These are phyloP conservation scores for Aegotheles bennettii DNA, from an alignment of 2,113 vertebrate genomes.

Conservation along the genomic window DNA sequence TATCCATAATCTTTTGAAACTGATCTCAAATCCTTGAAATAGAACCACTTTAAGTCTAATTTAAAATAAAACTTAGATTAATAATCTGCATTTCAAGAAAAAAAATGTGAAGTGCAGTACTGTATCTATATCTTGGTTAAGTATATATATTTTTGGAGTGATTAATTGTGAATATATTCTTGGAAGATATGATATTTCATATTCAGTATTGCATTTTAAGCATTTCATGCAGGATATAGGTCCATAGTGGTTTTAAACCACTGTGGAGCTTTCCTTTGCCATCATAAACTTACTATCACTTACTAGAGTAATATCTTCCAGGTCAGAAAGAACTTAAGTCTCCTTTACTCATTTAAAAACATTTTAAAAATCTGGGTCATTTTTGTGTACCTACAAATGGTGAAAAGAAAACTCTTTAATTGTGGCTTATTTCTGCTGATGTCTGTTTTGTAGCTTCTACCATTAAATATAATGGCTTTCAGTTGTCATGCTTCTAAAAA, in stretches of 20 bases:
- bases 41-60: slow-evolving; percentile 41
- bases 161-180: not conserved
- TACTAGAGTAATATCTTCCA: not conserved
- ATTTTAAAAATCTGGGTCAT: not conserved
- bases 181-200: not conserved
- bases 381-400: not conserved
- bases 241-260: not conserved
- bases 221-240: not conserved
- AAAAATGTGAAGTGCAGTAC: not conserved
- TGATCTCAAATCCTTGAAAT: slow-evolving; percentile 56
- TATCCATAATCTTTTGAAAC: slow-evolving; percentile 29
- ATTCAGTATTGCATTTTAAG: not conserved
- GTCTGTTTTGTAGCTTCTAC: not conserved
- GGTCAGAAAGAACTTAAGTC: not conserved
- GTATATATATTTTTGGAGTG: not conserved
- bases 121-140: not conserved
- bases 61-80: slow-evolving; percentile 32
- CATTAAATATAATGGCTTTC: not conserved
- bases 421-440: not conserved
- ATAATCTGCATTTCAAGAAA: slow-evolving; percentile 31
- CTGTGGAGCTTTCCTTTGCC: not conserved
- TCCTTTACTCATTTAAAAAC: not conserved
- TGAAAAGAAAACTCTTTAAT: not conserved
- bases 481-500: slow-evolving; percentile 23
- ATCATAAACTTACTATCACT: not conserved